A percentile compares a stretch with the other conserved stretches of the same genome.
Evolutionary conservation across 2,797 vertebrate genomes (phyloP).

Genomic region (Anguilla marmorata): DNA sequence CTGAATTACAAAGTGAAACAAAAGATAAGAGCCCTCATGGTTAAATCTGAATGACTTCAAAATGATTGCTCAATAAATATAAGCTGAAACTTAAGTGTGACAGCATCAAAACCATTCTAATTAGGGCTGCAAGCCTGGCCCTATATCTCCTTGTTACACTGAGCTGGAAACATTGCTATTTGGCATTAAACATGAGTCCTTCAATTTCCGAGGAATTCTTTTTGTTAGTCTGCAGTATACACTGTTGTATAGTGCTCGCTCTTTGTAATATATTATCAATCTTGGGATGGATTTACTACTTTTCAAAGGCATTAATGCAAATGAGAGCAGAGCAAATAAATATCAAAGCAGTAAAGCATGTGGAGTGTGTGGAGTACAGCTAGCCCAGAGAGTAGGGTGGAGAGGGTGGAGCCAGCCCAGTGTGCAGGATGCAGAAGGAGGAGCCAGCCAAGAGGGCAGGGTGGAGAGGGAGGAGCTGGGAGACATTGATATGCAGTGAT

Average conservation of each 20-base stretch:
- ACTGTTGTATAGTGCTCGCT: background rate
- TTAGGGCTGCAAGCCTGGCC: constrained; percentile 17
- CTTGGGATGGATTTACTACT: constrained; percentile 25
- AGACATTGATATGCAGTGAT: background rate
- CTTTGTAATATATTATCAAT: constrained; percentile 6
- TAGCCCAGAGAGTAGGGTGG: background rate
- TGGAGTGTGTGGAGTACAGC: background rate
- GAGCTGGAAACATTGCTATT: constrained; percentile 25
- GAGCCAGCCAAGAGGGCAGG: background rate
- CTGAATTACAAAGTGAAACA: background rate
- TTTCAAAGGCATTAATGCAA: constrained; percentile 35
- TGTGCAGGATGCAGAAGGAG: background rate
- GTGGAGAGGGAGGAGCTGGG: background rate
- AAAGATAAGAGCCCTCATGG: background rate
- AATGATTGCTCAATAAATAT: constrained; percentile 39
- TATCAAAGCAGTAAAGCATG: constrained; percentile 20
- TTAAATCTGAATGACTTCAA: constrained; percentile 34
- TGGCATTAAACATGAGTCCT: constrained; percentile 33
- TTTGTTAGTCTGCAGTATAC: background rate
- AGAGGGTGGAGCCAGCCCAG: background rate
- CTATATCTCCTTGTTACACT: constrained; percentile 31
- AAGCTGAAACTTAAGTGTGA: constrained; percentile 31
- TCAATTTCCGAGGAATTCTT: constrained; percentile 21
- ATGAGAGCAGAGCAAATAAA: constrained; percentile 21
- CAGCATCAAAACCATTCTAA: constrained; percentile 37